Evolutionary conservation across 1,140 invertebrate species (phyloP), one percentile per base, ranked within the genome.

Genomic region (Hetaerina americana): DNA sequence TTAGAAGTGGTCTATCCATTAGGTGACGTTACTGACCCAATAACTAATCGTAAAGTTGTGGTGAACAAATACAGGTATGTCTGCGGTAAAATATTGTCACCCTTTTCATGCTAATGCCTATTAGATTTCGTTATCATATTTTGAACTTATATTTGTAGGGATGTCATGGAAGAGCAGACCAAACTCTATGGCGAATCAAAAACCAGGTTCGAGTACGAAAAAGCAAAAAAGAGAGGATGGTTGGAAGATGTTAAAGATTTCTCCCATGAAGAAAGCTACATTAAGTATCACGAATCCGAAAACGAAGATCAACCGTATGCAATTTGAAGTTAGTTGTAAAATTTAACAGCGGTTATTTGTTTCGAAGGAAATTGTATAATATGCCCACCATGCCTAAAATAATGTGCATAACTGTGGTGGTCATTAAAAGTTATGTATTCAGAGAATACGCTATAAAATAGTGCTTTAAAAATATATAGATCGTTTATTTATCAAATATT

Each of bases 171-270:
- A 66, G 84, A 84, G 78, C 80, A 85, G 66, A 85, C 84, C 76
- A 81, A 90, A 79, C 72, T 92, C 0, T 94, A 87, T 83, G 92
- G 92, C 67, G 86, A 88, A 80, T 82, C 84, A 3, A 77, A 87
- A 15, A 83, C 82, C 69, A 84, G 82, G 18, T 95, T 93, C 78
- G 84, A 92, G 76, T 94, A 94, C 77, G 83, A 87, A 0, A 86
- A 90, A 77, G 90, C 91, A 72, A 90, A 89, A 22, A 83, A 87
- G 0, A 85, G 92, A 83, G 92, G 93, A 31, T 89, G 88, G 83
- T 86, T 90, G 78, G 90, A 93, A 78, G 90, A 88, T 71, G 91
- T 86, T 76, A 89, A 87, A 81, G 92, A 94, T 79, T 93, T 92
- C 72, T 88, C 89, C 8, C 86, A 91, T 75, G 88, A 88, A 78